Conservation (phyloP, 2,113 vertebrate genomes). For the Python bivittatus region DNA sequence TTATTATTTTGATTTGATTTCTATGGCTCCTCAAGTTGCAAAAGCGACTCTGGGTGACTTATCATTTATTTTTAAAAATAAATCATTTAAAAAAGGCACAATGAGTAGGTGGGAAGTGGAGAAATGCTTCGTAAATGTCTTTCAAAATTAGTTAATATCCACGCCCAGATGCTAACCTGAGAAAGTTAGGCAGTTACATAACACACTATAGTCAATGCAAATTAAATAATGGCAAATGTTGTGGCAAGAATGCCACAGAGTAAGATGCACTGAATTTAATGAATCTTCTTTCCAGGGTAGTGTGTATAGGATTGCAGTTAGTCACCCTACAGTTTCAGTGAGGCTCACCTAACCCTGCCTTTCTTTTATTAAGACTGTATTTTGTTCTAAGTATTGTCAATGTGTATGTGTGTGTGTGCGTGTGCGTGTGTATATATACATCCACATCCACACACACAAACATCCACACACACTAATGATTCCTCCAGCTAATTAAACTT, state of each 20-base stretch:
- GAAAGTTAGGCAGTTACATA: background rate
- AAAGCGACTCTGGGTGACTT: background rate
- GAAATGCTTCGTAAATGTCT: conserved; percentile 26
- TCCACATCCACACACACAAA: too few relatives aligned
- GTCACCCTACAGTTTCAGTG: background rate
- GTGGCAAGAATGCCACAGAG: background rate
- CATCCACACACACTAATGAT: too few relatives aligned
- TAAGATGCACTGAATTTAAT: background rate
- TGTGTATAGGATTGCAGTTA: background rate
- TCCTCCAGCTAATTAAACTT: too few relatives aligned
- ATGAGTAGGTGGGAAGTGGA: background rate
- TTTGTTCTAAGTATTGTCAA: too few relatives aligned
- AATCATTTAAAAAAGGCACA: conserved; percentile 35
- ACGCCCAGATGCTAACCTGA: background rate
- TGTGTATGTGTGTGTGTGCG: too few relatives aligned
- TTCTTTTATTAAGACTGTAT: background rate
- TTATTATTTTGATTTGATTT: background rate
- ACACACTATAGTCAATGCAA: background rate
- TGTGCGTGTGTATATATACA: background rate
- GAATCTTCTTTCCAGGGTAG: background rate
- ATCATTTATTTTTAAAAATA: background rate
- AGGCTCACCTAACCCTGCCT: background rate
- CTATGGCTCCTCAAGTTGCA: background rate
- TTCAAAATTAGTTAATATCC: conserved; percentile 36
- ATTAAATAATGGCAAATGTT: background rate